Evolutionary conservation across 2,888 invertebrate genomes (phyloP), one percentile per base, ranked within the genome.

Genomic region (Cantharis lateralis): DNA sequence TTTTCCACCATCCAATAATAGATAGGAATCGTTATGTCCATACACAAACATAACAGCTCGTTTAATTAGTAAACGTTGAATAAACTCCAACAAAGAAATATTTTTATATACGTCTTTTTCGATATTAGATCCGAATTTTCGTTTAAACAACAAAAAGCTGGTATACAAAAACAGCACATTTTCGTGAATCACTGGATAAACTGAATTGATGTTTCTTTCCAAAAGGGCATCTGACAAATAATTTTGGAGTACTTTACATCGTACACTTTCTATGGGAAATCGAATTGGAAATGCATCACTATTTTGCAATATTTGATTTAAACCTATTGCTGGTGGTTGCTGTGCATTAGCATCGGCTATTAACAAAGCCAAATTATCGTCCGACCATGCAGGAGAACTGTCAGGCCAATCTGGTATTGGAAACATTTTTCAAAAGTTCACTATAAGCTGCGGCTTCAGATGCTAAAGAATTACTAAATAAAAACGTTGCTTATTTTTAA

Each of bases 121-220:
- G 80, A 90, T 88, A 4, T 83, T 80, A 24, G 89, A 90, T 18
- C 91, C 91, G 75, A 88, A 89, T 78, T 89, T 88, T 76, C 71
- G 89, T 86, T 94, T 94, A 84, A 92, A 91, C 77, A 92, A 90
- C 72, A 94, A 88, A 86, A 93, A 94, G 76, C 90, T 89, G 7
- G 92, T 90, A 85, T 92, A 92, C 2, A 94, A 86, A 0, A 90
- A 87, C 3, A 94, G 79, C 4, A 91, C 91, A 70, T 92, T 89
- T 84, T 94, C 94, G 80, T 94, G 94, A 78, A 94, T 89, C 2
- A 94, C 80, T 0, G 94, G 94, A 85, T 94, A 94, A 0, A 90
- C 91, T 0, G 93, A 93, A 0, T 88, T 88, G 62, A 90, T 89
- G 79, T 91, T 91, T 77, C 85, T 87, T 75, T 83, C 82, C 16